Evolutionary conservation across 2,113 vertebrate species (phyloP), one percentile per base, ranked within the genome.

Genomic region (Silurus meridionalis): DNA sequence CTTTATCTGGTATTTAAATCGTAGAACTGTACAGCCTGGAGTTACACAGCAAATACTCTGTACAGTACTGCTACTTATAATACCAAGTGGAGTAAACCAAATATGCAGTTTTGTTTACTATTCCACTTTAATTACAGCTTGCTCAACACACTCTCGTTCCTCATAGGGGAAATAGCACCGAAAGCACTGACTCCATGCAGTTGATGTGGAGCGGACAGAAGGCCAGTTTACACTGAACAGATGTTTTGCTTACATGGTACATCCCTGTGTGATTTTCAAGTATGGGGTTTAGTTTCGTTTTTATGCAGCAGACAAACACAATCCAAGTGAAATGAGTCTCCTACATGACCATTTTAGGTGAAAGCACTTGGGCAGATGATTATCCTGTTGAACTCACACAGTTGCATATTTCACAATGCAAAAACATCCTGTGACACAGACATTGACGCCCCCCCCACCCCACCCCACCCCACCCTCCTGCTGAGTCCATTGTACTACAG

Each of bases 401-500:
- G 6, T 17, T n/a, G 17, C 64, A 83, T 57, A 83, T 37, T 55
- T 71, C 5, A 3, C 25, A 23, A 23, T 80, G 52, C 23, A 57
- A 71, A 57, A 67, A 83, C 48, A 61, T 80, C 57, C 78, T 61
- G 78, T 52, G n/a, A 71, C n/a, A 71, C 25, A 46, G 64, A 71
- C 52, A 55, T 57, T 0, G 8, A 10, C 3, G 57, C 61, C 60
- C 60, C 55, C 55, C 37, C 61, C 60, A 46, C 55, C 55, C 37
- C 37, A 3, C 37, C 37, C 37, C 2, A 37, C 37, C 37, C 37
- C 37, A 37, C 55, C 55, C 77, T n/a, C 25, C n/a, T 11, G 17
- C 28, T 10, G 17, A 37, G 10, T 80, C 78, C 37, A 55, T 60
- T 60, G n/a, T 10, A 21, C 14, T 21, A 21, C 25, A 37, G 37